A percentile compares a stretch with the other conserved stretches of the same genome.
Conservation (phyloP, 2,113 vertebrate species). For the Nestor notabilis region DNA sequence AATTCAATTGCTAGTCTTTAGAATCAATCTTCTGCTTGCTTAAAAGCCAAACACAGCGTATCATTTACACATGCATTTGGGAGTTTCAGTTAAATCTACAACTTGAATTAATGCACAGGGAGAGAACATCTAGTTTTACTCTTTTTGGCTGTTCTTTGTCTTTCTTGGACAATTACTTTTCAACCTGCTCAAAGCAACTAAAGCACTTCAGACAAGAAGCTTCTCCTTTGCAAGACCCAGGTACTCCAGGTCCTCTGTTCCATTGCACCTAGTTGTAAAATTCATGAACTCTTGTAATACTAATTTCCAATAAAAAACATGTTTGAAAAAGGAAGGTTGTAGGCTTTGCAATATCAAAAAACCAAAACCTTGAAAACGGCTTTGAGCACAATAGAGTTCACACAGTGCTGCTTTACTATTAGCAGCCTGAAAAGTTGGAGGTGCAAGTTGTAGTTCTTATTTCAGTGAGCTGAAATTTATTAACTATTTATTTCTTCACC, state of each 20-base stretch:
- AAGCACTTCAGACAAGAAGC: not conserved
- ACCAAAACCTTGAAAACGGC: not conserved
- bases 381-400: not conserved
- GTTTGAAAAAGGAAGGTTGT: not conserved
- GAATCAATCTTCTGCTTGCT: not conserved
- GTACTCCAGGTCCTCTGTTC: not conserved
- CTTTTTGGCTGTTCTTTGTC: not conserved
- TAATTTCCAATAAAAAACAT: not conserved
- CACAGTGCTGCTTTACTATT: not conserved
- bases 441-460: not conserved
- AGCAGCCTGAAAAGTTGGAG: not conserved
- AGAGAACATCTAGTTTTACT: not conserved
- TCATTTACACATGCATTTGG: not conserved
- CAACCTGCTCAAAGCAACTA: not conserved
- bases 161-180: not conserved
- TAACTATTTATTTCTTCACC: not conserved
- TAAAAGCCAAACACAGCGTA: not conserved
- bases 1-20: slow-evolving; percentile 5
- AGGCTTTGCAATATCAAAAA: not conserved
- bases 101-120: not conserved
- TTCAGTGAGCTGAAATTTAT: not conserved
- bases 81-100: not conserved
- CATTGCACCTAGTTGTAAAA: not conserved
- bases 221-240: not conserved
- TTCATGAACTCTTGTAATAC: not conserved